Base-by-base conservation (phyloP, 2,888 invertebrate species). In the Mesorhabditis belari region DNA sequence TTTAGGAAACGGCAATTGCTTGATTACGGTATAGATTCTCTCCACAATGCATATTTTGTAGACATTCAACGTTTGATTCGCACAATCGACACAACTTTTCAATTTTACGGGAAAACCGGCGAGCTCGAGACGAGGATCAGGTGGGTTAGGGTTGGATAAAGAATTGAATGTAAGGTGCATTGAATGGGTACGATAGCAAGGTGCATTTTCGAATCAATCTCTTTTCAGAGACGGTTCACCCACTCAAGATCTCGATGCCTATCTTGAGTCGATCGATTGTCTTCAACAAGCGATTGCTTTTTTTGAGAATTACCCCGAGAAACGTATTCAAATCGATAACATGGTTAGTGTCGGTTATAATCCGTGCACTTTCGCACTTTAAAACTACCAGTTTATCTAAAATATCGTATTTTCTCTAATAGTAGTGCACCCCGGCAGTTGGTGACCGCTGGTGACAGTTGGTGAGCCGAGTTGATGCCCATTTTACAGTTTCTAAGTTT, bases 41-140 rank as follows among this genome's bases (percentile, higher is more conserved):
- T n/a, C 49, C 21, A 49, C 50, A 9, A 55, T 27, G 9, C 9
- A 28, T 12, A 24, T 17, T 25, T 55, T 61, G 12, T 77, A 94
- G 94, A 96, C 83, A 90, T 96, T 82, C 93, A 95, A 76, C 87
- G 88, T 70, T 91, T 93, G 2, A 85, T 94, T 28, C 88, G 88
- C 64, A 87, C 90, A 21, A 83, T 98, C 71, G 95, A 96, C 79
- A 90, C 90, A 82, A 95, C 96, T 0, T 89, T 98, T 44, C 90
- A 91, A 58, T 95, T 90, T 81, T 98, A 96, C 82, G 92, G 92
- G 84, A 91, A 94, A 28, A 90, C 92, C 0, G 88, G 91, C 81
- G 92, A 93, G 80, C 89, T 93, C 4, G 92, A 92, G 58, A 74
- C 68, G 52, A 72, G 70, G 4, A 76, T 79, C 9, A 60, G 76